phyloP scores from a whole-genome alignment of 2,888 invertebrate genomes.

The Nomada ferruginata region DNA sequence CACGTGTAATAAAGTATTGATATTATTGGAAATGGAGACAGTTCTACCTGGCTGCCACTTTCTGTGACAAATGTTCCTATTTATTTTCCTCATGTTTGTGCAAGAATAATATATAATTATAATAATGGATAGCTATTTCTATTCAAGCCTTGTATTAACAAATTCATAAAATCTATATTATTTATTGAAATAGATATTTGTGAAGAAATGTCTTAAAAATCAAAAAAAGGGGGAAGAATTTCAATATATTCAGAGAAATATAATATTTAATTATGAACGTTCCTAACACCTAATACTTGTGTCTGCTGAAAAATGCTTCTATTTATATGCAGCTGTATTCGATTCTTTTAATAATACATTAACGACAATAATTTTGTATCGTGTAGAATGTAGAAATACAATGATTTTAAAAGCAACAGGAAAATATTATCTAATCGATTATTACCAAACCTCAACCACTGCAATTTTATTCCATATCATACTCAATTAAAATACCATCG shows the following conservation, averaged over 20 bases:
- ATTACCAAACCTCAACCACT: not conserved
- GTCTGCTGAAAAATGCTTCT: not conserved
- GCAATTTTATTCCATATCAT: too few species aligned
- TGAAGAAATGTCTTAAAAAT: not conserved
- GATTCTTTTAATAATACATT: slow-evolving; percentile 20
- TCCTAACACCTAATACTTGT: not conserved
- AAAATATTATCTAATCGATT: not conserved
- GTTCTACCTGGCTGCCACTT: slow-evolving; percentile 19
- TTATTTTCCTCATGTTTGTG: slow-evolving; percentile 23
- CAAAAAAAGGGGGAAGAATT: not conserved
- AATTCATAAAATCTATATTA: not conserved
- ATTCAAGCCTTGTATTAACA: slow-evolving; percentile 28
- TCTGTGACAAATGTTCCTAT: slow-evolving; percentile 60
- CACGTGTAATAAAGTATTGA: not conserved
- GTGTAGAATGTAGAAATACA: slow-evolving; percentile 5
- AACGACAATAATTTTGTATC: slow-evolving; percentile 18
- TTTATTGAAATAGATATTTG: not conserved
- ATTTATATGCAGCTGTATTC: slow-evolving; percentile 10
- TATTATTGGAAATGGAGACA: not conserved
- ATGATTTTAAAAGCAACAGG: not conserved
- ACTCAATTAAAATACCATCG: not conserved
- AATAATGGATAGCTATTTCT: slow-evolving; percentile 65
- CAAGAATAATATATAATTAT: slow-evolving; percentile 40
- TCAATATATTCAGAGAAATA: not conserved
- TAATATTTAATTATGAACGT: not conserved